Conservation (phyloP, 1,140 invertebrate species). For the Araneus ventricosus region DNA sequence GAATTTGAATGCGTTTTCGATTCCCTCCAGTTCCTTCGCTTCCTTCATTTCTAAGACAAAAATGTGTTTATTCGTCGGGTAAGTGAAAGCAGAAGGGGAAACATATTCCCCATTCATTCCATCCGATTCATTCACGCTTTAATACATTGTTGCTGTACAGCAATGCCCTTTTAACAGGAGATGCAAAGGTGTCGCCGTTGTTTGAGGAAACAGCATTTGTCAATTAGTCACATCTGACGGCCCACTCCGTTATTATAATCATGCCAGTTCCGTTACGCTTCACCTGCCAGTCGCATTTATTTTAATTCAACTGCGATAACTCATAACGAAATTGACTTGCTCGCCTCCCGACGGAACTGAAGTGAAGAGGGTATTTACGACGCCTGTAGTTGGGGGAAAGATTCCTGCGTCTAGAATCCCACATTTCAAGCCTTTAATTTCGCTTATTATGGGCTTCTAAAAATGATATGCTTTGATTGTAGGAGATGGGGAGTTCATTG, state of each 20-base stretch:
- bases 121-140: constrained; percentile 59
- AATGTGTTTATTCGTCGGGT: constrained; percentile 43
- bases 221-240: constrained; percentile 73
- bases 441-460: background rate
- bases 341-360: constrained; percentile 11
- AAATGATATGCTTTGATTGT: constrained; percentile 23
- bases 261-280: constrained; percentile 57
- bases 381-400: background rate
- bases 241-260: constrained; percentile 73
- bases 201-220: constrained; percentile 74
- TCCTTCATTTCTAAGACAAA: constrained; percentile 48
- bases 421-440: constrained; percentile 3
- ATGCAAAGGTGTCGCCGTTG: constrained; percentile 71
- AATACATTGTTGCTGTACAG: constrained; percentile 66
- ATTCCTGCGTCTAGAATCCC: background rate
- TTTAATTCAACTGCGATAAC: constrained; percentile 61
- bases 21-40: background rate
- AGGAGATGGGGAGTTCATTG: background rate
- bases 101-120: constrained; percentile 47
- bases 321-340: constrained; percentile 60
- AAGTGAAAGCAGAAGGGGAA: constrained; percentile 53
- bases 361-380: constrained; percentile 34
- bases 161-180: constrained; percentile 70
- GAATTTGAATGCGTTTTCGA: background rate
- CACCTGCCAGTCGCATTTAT: constrained; percentile 55